These are phyloP conservation scores for Zenarchopterus dispar DNA, from an alignment of 2,797 vertebrate species.

Conservation along the genomic window DNA sequence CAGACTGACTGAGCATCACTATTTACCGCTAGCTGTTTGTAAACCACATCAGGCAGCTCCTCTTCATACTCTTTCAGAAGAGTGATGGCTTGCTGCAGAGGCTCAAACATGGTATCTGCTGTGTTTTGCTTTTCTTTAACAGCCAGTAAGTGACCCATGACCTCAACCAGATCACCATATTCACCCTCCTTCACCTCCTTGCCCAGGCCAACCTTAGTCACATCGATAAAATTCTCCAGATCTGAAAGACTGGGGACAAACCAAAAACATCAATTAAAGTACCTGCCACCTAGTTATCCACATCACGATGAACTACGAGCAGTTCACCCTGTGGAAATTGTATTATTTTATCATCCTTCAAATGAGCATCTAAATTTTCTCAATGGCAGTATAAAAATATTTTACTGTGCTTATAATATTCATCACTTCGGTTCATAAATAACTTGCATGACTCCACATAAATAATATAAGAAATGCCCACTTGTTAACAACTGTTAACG, in stretches of 20 bases:
- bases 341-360: no score
- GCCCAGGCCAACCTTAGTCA: conserved; percentile 78
- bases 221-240: conserved; percentile 86
- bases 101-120: conserved; percentile 93
- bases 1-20: conserved; percentile 14
- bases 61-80: conserved; percentile 91
- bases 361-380: no score
- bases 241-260: conserved; percentile 86
- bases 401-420: no score
- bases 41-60: conserved; percentile 87
- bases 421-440: no score
- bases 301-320: not conserved
- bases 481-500: no score
- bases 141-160: conserved; percentile 90
- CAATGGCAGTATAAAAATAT: no score
- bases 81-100: conserved; percentile 89
- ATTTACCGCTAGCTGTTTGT: conserved; percentile 89
- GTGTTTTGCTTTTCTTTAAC: conserved; percentile 87
- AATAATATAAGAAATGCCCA: no score
- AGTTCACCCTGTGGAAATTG: no score
- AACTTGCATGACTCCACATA: no score
- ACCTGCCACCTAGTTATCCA: not conserved
- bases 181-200: conserved; percentile 86
- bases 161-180: conserved; percentile 84
- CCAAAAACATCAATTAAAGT: not conserved